These are phyloP conservation scores for Pithys albifrons DNA, from an alignment of 2,113 vertebrate species.

Conservation along the genomic window DNA sequence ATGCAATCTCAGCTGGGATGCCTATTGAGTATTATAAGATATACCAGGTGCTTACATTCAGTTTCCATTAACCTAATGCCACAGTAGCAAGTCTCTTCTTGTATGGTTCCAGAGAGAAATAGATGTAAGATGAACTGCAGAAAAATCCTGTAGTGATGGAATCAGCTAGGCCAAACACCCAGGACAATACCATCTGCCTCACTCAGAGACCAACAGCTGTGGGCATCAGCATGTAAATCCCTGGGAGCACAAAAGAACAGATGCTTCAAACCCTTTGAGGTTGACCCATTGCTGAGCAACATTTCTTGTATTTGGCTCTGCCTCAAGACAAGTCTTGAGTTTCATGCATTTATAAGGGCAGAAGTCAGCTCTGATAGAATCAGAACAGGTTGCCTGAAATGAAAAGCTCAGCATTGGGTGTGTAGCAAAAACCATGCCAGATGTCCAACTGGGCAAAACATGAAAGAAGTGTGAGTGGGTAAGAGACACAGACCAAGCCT, in stretches of 20 bases:
- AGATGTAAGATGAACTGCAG: slow-evolving; percentile 31
- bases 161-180: slow-evolving; percentile 45
- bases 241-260: slow-evolving; percentile 49
- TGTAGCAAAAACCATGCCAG: slow-evolving; percentile 53
- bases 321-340: slow-evolving; percentile 50
- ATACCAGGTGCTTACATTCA: background rate
- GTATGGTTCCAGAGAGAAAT: slow-evolving; percentile 45
- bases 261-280: slow-evolving; percentile 65
- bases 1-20: background rate
- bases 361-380: slow-evolving; percentile 65
- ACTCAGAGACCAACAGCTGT: slow-evolving; percentile 3
- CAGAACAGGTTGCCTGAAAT: slow-evolving; percentile 42
- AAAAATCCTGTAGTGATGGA: slow-evolving; percentile 54
- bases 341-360: slow-evolving; percentile 54
- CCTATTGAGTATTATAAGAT: background rate
- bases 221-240: slow-evolving; percentile 52
- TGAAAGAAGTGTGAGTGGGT: slow-evolving; percentile 61
- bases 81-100: slow-evolving; percentile 44
- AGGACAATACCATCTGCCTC: slow-evolving; percentile 60
- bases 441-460: slow-evolving; percentile 68
- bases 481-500: slow-evolving; percentile 46
- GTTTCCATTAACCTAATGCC: background rate
- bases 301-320: slow-evolving; percentile 28
- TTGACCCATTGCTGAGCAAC: slow-evolving; percentile 52
- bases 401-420: slow-evolving; percentile 68